Base-by-base conservation (phyloP, 1,140 invertebrate species). In the Drosophila pseudoobscura region DNA sequence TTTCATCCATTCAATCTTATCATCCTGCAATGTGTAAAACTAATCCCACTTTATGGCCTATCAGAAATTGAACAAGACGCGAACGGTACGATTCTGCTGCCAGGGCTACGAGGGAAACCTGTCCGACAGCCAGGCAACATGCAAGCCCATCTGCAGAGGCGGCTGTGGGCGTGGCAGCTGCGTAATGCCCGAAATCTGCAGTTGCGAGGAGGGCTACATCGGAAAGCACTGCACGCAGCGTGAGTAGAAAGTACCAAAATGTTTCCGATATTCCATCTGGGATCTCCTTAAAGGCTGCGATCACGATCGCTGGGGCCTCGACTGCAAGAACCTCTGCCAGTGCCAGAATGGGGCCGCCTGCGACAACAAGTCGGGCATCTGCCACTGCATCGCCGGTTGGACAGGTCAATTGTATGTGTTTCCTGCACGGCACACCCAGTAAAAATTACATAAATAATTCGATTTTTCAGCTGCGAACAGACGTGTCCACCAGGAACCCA, bases 161-260 rank as follows among this genome's bases (percentile, higher is more conserved):
- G 90, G 90, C 15, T 91, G 90, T 85, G 90, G 90, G 54, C 88
- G 90, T 69, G 90, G 90, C 57, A 89, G 62, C n/a, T 91, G 90
- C 44, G 70, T 88, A 2, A 75, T 76, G 63, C 90, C 90, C 26
- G 88, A 91, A 20, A 70, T 61, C 6, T 91, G 90, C 52, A 89
- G 77, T 44, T 91, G 90, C 69, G 90, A 91, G 29, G 82, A 89
- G 35, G 90, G 90, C 13, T 91, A 91, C 50, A 90, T 76, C 0
- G 90, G 89, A 24, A 90, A 87, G 24, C 90, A 91, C 54, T 91
- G 89, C 61, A 91, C 89, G 1, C 88, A 92, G 52, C 75, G 90
- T 92, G 45, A 83, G 87, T 90, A 55, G 0, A 24, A 52, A 4
- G 9, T 1, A 22, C 39, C 2, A 24, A 31, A 8, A 45, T 11